Evolutionary conservation across 2,113 vertebrate genomes (phyloP).

Genomic region (Hippopotamus amphibius): DNA sequence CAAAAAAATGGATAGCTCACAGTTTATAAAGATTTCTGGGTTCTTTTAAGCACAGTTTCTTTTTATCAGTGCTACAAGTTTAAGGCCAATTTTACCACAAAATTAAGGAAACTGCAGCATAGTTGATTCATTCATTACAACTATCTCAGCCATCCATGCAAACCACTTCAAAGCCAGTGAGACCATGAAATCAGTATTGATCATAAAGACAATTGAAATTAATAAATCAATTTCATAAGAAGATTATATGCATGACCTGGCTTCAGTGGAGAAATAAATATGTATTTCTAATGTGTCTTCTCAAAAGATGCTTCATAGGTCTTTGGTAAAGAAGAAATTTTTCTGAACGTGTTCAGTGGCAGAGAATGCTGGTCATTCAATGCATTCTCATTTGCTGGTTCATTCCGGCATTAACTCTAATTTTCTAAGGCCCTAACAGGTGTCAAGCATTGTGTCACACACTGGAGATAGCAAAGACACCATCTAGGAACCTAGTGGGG

Average conservation of each 20-base stretch:
- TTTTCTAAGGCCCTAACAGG: slow-evolving; percentile 5
- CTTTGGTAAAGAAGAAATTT: not conserved
- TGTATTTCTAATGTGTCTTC: slow-evolving; percentile 53
- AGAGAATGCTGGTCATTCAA: not conserved
- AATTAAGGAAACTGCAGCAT: slow-evolving; percentile 32
- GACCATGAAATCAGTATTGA: slow-evolving; percentile 73
- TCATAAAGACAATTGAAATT: slow-evolving; percentile 70
- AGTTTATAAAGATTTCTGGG: not conserved
- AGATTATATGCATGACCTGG: slow-evolving; percentile 53
- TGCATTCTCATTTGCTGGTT: slow-evolving; percentile 26
- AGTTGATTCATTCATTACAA: slow-evolving; percentile 60
- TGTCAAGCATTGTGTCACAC: not conserved
- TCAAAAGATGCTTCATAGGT: not conserved
- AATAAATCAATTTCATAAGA: slow-evolving; percentile 71
- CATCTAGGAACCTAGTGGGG: not conserved
- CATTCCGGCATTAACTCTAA: slow-evolving; percentile 41
- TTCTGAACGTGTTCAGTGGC: not conserved
- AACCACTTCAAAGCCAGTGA: slow-evolving; percentile 61
- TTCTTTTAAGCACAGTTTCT: slow-evolving; percentile 28
- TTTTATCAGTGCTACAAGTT: slow-evolving; percentile 18
- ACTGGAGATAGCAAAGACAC: not conserved
- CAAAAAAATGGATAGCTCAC: not conserved
- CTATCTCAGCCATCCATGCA: slow-evolving; percentile 1
- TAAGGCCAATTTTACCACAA: slow-evolving; percentile 68
- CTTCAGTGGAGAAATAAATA: slow-evolving; percentile 55